Percentiles rank a stretch among this genome's conserved stretches.
These are phyloP conservation scores for Tragelaphus buxtoni DNA, from an alignment of 2,113 vertebrate genomes.

Conservation along the genomic window DNA sequence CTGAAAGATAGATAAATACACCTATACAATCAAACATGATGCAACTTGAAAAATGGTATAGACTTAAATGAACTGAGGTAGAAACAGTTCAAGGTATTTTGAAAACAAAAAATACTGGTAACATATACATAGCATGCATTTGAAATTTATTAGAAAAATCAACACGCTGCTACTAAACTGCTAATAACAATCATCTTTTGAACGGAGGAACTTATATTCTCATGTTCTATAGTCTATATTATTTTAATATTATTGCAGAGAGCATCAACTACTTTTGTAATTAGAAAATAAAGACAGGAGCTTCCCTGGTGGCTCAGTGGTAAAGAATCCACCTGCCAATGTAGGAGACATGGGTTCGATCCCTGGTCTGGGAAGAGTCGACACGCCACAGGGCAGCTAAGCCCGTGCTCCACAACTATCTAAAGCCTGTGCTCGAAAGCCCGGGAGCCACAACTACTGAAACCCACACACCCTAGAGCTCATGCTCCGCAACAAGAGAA, in stretches of 20 bases:
- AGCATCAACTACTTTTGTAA: background rate
- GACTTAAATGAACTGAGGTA: background rate
- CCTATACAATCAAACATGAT: background rate
- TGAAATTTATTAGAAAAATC: constrained; percentile 18
- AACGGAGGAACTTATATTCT: background rate
- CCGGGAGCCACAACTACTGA: background rate
- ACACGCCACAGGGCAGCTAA: background rate
- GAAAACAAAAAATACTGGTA: background rate
- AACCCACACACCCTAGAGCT: background rate
- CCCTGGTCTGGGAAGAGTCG: background rate
- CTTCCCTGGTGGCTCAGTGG: background rate
- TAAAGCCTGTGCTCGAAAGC: background rate
- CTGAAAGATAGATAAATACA: background rate
- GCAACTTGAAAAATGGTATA: background rate
- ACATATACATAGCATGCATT: background rate
- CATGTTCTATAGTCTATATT: background rate
- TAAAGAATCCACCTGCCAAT: background rate
- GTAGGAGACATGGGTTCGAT: background rate
- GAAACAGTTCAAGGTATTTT: background rate
- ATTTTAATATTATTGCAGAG: background rate
- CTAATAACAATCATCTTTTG: background rate
- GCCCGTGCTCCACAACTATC: background rate
- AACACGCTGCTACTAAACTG: background rate
- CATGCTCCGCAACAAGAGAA: background rate
- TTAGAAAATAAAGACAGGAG: background rate